Percentiles rank a stretch among this genome's conserved stretches.
Conservation (phyloP, 2,888 invertebrate genomes). For the Acleris sparsana region DNA sequence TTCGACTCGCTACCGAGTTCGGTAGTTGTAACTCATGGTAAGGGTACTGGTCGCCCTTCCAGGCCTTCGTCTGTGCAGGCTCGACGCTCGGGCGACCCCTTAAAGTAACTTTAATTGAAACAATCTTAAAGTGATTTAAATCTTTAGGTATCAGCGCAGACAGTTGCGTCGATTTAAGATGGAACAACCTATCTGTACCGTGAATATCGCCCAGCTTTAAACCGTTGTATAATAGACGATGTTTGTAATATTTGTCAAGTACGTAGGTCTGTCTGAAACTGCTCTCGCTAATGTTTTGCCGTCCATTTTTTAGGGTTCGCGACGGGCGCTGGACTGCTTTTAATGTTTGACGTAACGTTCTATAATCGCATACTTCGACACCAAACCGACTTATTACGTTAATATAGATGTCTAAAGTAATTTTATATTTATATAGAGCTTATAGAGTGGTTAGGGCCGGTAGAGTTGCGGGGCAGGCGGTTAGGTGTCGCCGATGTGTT, state of each 20-base stretch:
- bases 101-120: neutral
- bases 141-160: constrained; percentile 20
- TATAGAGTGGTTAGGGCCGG: constrained; percentile 77
- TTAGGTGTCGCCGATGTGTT: constrained; percentile 6
- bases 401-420: constrained; percentile 71
- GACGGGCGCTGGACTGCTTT: constrained; percentile 68
- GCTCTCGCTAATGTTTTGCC: constrained; percentile 75
- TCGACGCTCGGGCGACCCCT: no score
- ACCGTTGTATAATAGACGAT: constrained; percentile 28
- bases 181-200: constrained; percentile 22
- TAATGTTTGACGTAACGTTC: constrained; percentile 56
- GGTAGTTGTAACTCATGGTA: no score
- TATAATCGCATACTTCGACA: constrained; percentile 69
- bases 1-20: no score
- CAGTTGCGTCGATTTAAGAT: constrained; percentile 26
- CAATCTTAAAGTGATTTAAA: neutral
- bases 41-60: no score
- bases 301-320: constrained; percentile 68
- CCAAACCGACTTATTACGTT: constrained; percentile 64
- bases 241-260: constrained; percentile 26
- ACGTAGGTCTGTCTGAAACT: constrained; percentile 39
- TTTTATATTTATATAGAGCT: constrained; percentile 81
- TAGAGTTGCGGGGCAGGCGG: constrained; percentile 12
- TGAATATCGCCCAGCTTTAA: constrained; percentile 36
- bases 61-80: no score